Evolutionary conservation across 2,888 invertebrate genomes (phyloP).

Genomic region (Hirtodrosophila trivittata): DNA sequence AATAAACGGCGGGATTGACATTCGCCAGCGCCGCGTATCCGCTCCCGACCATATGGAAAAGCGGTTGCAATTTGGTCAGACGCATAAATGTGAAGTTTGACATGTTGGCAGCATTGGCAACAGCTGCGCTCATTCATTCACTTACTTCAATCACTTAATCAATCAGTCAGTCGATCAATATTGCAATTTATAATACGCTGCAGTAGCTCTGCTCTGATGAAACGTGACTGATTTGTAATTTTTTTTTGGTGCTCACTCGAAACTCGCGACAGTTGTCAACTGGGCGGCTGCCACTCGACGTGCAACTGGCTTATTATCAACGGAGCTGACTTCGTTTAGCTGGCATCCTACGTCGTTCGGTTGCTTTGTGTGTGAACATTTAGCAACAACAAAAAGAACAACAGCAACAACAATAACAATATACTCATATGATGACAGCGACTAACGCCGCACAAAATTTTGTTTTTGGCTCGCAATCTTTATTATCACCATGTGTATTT

Average conservation of each 20-base stretch:
- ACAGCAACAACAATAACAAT: constrained; percentile 11
- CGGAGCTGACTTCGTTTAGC: constrained; percentile 15
- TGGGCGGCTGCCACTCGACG: constrained; percentile 37
- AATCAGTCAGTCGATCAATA: constrained; percentile 32
- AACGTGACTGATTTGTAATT: constrained; percentile 32
- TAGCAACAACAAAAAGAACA: constrained; percentile 31
- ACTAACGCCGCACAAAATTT: constrained; percentile 42
- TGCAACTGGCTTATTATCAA: constrained; percentile 53
- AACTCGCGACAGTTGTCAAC: constrained; percentile 50
- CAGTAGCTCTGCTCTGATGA: constrained; percentile 15
- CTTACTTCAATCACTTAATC: constrained; percentile 6
- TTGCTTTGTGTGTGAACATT: constrained; percentile 46
- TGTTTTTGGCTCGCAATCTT: too few species aligned
- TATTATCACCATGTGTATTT: constrained; percentile 68
- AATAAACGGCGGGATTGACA: constrained; percentile 41
- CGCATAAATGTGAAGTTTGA: constrained; percentile 65
- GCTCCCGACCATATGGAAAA: constrained; percentile 53
- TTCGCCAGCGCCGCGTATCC: constrained; percentile 56
- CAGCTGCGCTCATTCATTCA: constrained; percentile 30
- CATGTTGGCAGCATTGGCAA: constrained; percentile 57
- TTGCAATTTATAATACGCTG: constrained; percentile 20
- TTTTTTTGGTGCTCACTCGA: constrained; percentile 1
- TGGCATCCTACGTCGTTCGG: constrained; percentile 25
- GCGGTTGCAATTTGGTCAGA: constrained; percentile 61
- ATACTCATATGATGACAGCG: constrained; percentile 23